Conservation (phyloP, 1,140 invertebrate genomes). For the Drosophila kanapiae region DNA sequence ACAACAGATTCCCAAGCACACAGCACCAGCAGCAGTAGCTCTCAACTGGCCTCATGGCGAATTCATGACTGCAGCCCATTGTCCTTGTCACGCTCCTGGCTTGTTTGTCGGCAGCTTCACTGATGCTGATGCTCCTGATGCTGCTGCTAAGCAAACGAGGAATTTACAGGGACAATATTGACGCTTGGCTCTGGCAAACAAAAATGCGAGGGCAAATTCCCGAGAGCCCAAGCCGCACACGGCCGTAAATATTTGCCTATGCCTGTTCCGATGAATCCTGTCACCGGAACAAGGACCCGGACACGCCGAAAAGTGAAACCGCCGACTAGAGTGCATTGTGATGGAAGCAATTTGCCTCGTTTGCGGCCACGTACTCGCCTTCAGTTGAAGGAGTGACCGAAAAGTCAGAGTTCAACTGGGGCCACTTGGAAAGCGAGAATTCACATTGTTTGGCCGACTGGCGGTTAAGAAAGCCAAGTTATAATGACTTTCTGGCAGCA, state of each 20-base stretch:
- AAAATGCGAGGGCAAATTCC: constrained; percentile 17
- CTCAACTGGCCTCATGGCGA: constrained; percentile 43
- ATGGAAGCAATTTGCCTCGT: constrained; percentile 13
- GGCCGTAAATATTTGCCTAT: constrained; percentile 24
- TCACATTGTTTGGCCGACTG: constrained; percentile 18
- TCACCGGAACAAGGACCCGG: neutral
- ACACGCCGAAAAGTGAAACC: constrained; percentile 7
- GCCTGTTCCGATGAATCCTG: neutral
- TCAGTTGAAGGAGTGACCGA: constrained; percentile 24
- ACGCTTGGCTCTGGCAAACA: constrained; percentile 35
- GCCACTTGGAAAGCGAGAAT: constrained; percentile 11
- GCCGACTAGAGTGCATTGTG: constrained; percentile 17
- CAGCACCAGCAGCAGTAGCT: neutral
- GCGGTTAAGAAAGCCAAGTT: constrained; percentile 38
- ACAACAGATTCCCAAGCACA: constrained; percentile 34
- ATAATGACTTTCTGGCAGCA: constrained; percentile 51
- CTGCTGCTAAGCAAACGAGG: constrained; percentile 22
- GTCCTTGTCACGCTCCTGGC: constrained; percentile 49
- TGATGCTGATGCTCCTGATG: constrained; percentile 8
- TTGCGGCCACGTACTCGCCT: neutral
- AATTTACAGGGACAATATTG: constrained; percentile 58
- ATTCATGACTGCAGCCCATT: constrained; percentile 70
- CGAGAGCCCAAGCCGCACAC: constrained; percentile 2
- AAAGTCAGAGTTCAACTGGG: constrained; percentile 41
- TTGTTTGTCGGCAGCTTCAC: constrained; percentile 22